Conservation (phyloP, 2,888 invertebrate genomes). For the Cerastoderma edule region DNA sequence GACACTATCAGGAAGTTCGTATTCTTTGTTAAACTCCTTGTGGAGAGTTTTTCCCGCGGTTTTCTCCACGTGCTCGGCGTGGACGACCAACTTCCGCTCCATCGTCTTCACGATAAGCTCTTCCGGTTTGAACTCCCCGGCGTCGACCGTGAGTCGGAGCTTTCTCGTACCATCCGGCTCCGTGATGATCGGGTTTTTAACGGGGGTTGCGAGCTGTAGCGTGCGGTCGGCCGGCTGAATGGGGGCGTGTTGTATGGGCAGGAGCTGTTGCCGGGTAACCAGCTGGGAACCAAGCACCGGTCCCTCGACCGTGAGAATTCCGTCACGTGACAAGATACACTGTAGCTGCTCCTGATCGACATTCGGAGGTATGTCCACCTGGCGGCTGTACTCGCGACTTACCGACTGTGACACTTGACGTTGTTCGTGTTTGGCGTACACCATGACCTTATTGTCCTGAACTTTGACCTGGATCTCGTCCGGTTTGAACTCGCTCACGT, state of each 20-base stretch:
- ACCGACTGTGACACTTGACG: constrained; percentile 72
- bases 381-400: constrained; percentile 79
- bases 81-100: constrained; percentile 81
- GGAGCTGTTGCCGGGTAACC: constrained; percentile 64
- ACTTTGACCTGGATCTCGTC: constrained; percentile 80
- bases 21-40: constrained; percentile 83
- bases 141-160: constrained; percentile 77
- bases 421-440: constrained; percentile 77
- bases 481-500: constrained; percentile 79
- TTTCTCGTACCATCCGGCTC: constrained; percentile 79
- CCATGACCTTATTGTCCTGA: constrained; percentile 77
- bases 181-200: constrained; percentile 79
- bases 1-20: constrained; percentile 82
- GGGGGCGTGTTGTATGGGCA: constrained; percentile 70
- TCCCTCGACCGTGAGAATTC: constrained; percentile 79
- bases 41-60: constrained; percentile 79
- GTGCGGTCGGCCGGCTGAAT: constrained; percentile 55
- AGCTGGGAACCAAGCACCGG: constrained; percentile 67
- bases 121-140: constrained; percentile 82
- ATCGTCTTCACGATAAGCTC: constrained; percentile 83
- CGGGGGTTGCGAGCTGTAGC: constrained; percentile 72
- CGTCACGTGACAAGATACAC: constrained; percentile 78
- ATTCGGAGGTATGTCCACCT: constrained; percentile 78
- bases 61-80: constrained; percentile 82
- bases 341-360: constrained; percentile 78